phyloP scores from a whole-genome alignment of 2,797 vertebrate genomes.

The Manis javanica region DNA sequence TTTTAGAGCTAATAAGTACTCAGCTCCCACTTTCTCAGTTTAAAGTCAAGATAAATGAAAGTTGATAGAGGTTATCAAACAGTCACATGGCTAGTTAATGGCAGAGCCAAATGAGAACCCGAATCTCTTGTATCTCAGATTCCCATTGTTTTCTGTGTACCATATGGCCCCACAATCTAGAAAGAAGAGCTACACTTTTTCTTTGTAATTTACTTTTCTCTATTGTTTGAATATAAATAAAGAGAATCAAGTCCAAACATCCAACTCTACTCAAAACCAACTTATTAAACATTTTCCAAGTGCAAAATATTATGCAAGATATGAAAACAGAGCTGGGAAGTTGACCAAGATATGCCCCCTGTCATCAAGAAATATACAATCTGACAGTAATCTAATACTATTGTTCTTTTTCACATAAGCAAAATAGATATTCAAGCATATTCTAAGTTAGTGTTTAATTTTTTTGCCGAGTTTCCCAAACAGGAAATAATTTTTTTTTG shows the following conservation, averaged over 20 bases:
- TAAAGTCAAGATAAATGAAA: slow-evolving; percentile 22
- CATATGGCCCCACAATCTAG: neutral
- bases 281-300: neutral
- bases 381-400: neutral
- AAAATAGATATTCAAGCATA: slow-evolving; percentile 3
- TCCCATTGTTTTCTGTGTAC: neutral
- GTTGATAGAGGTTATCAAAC: neutral
- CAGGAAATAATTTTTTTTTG: slow-evolving; percentile 1
- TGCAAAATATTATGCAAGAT: neutral
- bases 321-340: neutral
- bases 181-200: neutral
- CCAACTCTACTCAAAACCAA: slow-evolving; percentile 17
- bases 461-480: slow-evolving; percentile 56
- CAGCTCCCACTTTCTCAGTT: neutral
- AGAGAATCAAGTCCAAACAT: slow-evolving; percentile 13
- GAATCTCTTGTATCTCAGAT: neutral
- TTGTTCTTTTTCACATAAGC: neutral
- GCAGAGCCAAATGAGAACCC: neutral
- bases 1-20: neutral
- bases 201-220: neutral
- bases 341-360: neutral
- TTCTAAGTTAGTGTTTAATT: neutral
- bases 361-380: neutral
- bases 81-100: neutral
- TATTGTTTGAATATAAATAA: slow-evolving; percentile 1